Conservation (phyloP, 2,113 vertebrate species). For the Sminthopsis crassicaudata region DNA sequence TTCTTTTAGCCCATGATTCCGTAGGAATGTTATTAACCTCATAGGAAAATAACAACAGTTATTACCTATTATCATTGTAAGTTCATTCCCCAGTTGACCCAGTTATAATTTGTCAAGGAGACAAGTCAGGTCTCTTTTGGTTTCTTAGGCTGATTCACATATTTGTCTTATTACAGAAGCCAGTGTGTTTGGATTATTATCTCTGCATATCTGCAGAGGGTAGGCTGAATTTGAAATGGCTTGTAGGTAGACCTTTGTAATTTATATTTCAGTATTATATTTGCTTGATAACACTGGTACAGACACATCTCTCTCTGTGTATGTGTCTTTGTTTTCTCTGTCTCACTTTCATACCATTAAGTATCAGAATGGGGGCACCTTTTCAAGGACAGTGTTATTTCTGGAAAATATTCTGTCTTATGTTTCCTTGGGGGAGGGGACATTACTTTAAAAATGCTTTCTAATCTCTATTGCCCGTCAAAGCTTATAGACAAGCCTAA, state of each 20-base stretch:
- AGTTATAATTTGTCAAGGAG: neutral
- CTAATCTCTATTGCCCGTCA: too few relatives aligned
- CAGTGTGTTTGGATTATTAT: neutral
- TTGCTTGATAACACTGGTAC: neutral
- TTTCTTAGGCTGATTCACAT: constrained; percentile 29
- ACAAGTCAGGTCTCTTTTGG: constrained; percentile 19
- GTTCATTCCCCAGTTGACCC: neutral
- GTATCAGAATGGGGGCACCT: neutral
- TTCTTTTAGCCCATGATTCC: neutral
- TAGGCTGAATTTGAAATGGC: constrained; percentile 10
- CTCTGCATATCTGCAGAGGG: constrained; percentile 24
- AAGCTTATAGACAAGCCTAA: neutral
- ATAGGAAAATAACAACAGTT: constrained; percentile 19
- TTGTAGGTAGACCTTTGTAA: constrained; percentile 37
- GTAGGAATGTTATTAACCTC: neutral
- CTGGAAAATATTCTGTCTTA: neutral
- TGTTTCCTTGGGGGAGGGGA: neutral
- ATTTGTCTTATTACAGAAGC: neutral
- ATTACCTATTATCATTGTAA: neutral
- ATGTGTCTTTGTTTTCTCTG: too few relatives aligned
- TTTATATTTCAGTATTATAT: neutral
- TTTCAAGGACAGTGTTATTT: constrained; percentile 44
- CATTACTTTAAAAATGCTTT: too few relatives aligned
- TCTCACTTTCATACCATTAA: too few relatives aligned
- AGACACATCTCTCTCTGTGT: neutral